A percentile compares a stretch with the other conserved stretches of the same genome.
Evolutionary conservation across 2,888 invertebrate species (phyloP).

Genomic region (Acheta domesticus): DNA sequence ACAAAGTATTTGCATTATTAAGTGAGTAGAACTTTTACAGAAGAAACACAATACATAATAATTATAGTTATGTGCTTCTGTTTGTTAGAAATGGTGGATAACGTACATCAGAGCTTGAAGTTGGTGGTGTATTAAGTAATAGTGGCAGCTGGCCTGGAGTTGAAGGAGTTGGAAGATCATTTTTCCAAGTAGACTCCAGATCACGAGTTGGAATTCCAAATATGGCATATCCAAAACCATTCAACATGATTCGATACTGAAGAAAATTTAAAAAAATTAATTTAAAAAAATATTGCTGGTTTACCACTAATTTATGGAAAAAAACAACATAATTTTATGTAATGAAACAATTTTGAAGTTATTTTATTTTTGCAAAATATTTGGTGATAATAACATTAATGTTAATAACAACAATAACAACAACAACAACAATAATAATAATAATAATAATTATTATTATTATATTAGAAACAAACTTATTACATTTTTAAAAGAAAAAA

Average conservation of each 20-base stretch:
- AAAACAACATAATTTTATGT: background rate
- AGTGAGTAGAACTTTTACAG: no score
- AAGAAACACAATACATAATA: no score
- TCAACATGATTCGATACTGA: slow-evolving; percentile 80
- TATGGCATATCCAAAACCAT: slow-evolving; percentile 75
- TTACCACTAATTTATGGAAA: background rate
- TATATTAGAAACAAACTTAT: no score
- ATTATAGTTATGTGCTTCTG: no score
- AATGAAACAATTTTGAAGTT: no score
- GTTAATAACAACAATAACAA: no score
- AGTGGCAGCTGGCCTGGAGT: slow-evolving; percentile 52
- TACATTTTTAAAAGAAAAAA: no score
- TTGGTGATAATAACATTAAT: no score
- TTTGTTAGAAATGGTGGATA: background rate
- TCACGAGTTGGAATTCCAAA: slow-evolving; percentile 74
- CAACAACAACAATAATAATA: no score
- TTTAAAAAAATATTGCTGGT: background rate
- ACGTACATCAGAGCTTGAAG: slow-evolving; percentile 29
- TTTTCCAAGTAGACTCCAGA: slow-evolving; percentile 68
- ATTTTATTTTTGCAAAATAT: no score
- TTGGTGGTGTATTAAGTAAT: slow-evolving; percentile 44
- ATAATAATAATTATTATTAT: no score
- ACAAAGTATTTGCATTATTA: no score
- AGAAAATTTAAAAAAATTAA: slow-evolving; percentile 40
- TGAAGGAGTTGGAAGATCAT: slow-evolving; percentile 51